Conservation (phyloP, 2,797 vertebrate genomes). For the Sebastes steindachneri region DNA sequence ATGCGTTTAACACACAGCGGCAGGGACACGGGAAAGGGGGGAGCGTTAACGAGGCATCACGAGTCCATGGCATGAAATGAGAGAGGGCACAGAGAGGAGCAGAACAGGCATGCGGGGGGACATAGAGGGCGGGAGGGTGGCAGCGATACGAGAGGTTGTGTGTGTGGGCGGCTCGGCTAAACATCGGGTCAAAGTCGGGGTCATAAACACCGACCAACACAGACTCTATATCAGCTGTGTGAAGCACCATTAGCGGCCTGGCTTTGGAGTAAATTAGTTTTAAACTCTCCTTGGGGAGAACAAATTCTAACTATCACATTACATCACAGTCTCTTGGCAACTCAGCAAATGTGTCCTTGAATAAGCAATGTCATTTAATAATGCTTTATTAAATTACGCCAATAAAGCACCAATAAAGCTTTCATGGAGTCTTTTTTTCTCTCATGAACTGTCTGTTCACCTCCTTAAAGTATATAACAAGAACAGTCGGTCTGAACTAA, state of each 20-base stretch:
- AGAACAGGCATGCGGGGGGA: slow-evolving; percentile 59
- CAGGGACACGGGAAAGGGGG: slow-evolving; percentile 65
- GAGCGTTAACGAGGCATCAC: slow-evolving; percentile 76
- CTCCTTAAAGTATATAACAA: slow-evolving; percentile 4
- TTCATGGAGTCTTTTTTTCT: neutral
- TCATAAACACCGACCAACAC: neutral
- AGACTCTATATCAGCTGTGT: neutral
- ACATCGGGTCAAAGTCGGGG: neutral
- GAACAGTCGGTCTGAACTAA: slow-evolving; percentile 1
- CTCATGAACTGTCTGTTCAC: neutral
- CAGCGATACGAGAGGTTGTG: slow-evolving; percentile 18
- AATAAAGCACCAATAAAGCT: slow-evolving; percentile 7
- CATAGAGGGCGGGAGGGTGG: slow-evolving; percentile 32
- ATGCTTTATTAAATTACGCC: slow-evolving; percentile 33
- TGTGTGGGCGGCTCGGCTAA: slow-evolving; percentile 36
- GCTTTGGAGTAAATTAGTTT: slow-evolving; percentile 18
- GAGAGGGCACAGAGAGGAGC: slow-evolving; percentile 50
- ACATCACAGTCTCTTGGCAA: slow-evolving; percentile 8
- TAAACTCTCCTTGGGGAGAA: slow-evolving; percentile 12
- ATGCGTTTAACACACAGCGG: slow-evolving; percentile 84
- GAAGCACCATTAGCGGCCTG: neutral
- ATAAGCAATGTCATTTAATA: slow-evolving; percentile 34
- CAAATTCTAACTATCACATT: slow-evolving; percentile 19
- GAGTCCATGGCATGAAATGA: slow-evolving; percentile 72
- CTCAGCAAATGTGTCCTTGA: slow-evolving; percentile 18